A percentile compares a stretch with the other conserved stretches of the same genome.
phyloP scores from a whole-genome alignment of 2,888 invertebrate species.

The Cyaniris semiargus region DNA sequence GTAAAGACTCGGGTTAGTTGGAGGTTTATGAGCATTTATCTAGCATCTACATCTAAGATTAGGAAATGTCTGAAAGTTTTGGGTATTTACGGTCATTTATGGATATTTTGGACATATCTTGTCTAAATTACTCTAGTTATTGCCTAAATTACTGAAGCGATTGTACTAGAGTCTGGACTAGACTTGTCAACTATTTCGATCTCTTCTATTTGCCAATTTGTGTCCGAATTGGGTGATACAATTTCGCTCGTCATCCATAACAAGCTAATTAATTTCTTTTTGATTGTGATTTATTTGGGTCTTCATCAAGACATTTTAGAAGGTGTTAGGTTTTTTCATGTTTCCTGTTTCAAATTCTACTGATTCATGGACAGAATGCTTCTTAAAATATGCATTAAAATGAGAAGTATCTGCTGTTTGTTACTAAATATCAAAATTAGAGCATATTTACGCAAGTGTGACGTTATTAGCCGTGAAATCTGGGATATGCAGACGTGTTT shows the following conservation, averaged over 20 bases:
- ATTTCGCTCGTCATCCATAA: neutral
- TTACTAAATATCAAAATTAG: conserved; percentile 5
- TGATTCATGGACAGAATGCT: too few relatives aligned
- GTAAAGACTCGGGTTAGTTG: too few relatives aligned
- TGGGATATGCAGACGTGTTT: neutral
- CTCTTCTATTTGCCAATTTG: neutral
- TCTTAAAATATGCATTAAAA: neutral
- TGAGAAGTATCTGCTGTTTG: neutral
- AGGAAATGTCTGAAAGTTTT: too few relatives aligned
- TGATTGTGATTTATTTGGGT: neutral
- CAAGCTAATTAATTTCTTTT: neutral
- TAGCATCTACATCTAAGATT: too few relatives aligned
- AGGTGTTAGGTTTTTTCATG: neutral
- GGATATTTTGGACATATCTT: too few relatives aligned
- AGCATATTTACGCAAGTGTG: conserved; percentile 3
- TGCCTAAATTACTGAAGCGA: too few relatives aligned
- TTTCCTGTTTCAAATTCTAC: neutral
- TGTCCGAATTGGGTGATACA: neutral
- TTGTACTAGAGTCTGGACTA: too few relatives aligned
- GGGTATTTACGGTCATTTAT: too few relatives aligned
- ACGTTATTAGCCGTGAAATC: neutral
- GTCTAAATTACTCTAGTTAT: too few relatives aligned
- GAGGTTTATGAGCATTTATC: too few relatives aligned
- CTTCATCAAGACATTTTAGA: neutral
- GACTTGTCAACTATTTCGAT: too few relatives aligned